Evolutionary conservation across 92 coral and sea anemone species (phyloP), one percentile per base, ranked within the genome.

Genomic region (Meandrina meandrites): DNA sequence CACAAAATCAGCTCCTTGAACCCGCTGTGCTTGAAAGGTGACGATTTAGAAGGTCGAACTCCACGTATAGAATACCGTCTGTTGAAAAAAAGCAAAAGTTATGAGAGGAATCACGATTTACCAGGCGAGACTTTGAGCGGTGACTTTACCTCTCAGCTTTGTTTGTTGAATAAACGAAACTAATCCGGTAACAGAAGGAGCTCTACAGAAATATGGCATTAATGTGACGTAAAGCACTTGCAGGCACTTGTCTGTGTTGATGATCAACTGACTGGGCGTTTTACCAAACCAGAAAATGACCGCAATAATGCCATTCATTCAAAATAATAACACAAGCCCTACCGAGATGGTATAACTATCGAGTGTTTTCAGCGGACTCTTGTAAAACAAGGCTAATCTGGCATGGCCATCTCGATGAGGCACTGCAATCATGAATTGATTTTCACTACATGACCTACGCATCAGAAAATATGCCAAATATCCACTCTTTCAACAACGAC

Each of bases 221-320:
- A 84, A 54, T 35, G 62, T 4, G 80, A 75, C 71, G 86, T 16
- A 48, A 82, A 68, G 36, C 35, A 69, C 86, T 82, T 69, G 78
- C 27, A 69, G 35, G 45, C 68, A 47, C 71, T 79, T 60, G 34
- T 0, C 31, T 62, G 18, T 13, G 30, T n/a, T 57, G 47, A 80
- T 34, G 74, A 27, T 9, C 5, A 21, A 82, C 31, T 50, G 24
- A 24, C 5, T 32, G 50, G 57, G 71, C n/a, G 11, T 81, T 47
- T 82, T 68, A 1, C 45, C 32, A 36, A 58, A 32, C 15, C 70
- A 79, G 37, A 56, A 27, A 48, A 30, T 22, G 11, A 57, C 27
- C 48, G 40, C 42, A 21, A 57, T 12, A 18, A 81, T 7, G 21
- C 32, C 13, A 48, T 10, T 42, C 19, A 47, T 81, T 8, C 27